Evolutionary conservation across 1,140 invertebrate genomes (phyloP), one percentile per base, ranked within the genome.

Genomic region (Pantala flavescens): DNA sequence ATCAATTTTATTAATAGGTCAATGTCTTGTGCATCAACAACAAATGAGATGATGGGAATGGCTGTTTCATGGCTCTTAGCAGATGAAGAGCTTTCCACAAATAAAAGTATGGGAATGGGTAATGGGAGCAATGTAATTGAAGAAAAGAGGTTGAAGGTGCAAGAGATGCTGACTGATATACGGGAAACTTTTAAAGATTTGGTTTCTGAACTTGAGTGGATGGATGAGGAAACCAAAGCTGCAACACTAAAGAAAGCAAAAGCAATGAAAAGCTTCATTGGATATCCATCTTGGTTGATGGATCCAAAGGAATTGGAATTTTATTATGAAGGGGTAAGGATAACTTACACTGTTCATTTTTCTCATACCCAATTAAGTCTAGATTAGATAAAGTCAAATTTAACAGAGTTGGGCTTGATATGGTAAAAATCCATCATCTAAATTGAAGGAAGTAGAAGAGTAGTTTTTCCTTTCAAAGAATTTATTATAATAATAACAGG

Each of bases 271-370:
- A 88, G 87, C 49, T 88, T 90, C 70, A 89, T 95, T 76, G 93
- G 91, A 0, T 92, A 90, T 80, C 93, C 93, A 0, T 85, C 91
- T 21, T 95, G 93, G 90, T 84, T 96, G 0, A 83, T 88, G n/a
- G 84, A 90, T 74, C 82, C 85, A 12, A 84, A 84, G 0, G 81
- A 83, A 55, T 79, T 94, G 16, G 87, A 92, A 75, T 80, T 85
- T 36, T 88, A 88, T 80, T 92, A 93, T 78, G 77, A 84, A 75
- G 87, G 88, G 73, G 87, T 92, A 80, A 83, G 81, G 73, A 74
- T 43, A 5, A 36, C 9, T 36, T 36, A 36, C n/a, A n/a, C n/a
- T n/a, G n/a, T n/a, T n/a, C n/a, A n/a, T n/a, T n/a, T n/a, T n/a
- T n/a, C n/a, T n/a, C n/a, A n/a, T n/a, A n/a, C n/a, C n/a, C n/a